A percentile compares a stretch with the other conserved stretches of the same genome.
These are phyloP conservation scores for Anolis apletophallus DNA, from an alignment of 2,797 vertebrate genomes.

Conservation along the genomic window DNA sequence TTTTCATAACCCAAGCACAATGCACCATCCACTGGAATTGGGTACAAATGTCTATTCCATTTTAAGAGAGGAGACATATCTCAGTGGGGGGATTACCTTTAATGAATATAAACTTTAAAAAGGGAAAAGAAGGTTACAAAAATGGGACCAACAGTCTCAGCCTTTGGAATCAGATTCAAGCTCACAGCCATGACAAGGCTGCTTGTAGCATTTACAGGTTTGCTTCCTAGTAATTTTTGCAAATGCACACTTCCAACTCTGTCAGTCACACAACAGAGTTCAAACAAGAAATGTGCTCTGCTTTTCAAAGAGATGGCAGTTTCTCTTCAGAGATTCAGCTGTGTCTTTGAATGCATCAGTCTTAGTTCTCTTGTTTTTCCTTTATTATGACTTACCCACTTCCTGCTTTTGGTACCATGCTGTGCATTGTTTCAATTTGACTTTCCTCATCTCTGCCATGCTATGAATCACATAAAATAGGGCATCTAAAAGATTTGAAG, in stretches of 20 bases:
- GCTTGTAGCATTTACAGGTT: not conserved
- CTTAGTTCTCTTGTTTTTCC: not conserved
- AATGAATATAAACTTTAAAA: not conserved
- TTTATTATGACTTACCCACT: conserved; percentile 11
- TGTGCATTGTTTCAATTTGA: conserved; percentile 9
- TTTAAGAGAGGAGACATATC: not conserved
- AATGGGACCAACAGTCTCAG: not conserved
- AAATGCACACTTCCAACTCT: not conserved
- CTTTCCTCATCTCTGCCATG: not conserved
- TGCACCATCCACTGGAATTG: not conserved
- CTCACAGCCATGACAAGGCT: not conserved
- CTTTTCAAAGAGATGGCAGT: conserved; percentile 5
- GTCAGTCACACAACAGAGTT: conserved; percentile 26
- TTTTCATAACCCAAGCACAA: not conserved
- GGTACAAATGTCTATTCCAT: not conserved
- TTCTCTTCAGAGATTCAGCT: conserved; percentile 28
- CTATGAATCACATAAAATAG: conserved; percentile 22
- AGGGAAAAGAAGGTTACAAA: not conserved
- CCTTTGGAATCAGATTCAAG: not conserved
- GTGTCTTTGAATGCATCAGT: conserved; percentile 4
- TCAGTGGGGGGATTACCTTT: not conserved
- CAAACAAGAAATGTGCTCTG: conserved; percentile 9
- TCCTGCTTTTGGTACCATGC: conserved; percentile 1
- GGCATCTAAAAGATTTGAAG: not conserved
- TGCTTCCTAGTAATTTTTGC: conserved; percentile 21